Evolutionary conservation across 2,113 vertebrate genomes (phyloP).

Genomic region (Spheniscus mendiculus): DNA sequence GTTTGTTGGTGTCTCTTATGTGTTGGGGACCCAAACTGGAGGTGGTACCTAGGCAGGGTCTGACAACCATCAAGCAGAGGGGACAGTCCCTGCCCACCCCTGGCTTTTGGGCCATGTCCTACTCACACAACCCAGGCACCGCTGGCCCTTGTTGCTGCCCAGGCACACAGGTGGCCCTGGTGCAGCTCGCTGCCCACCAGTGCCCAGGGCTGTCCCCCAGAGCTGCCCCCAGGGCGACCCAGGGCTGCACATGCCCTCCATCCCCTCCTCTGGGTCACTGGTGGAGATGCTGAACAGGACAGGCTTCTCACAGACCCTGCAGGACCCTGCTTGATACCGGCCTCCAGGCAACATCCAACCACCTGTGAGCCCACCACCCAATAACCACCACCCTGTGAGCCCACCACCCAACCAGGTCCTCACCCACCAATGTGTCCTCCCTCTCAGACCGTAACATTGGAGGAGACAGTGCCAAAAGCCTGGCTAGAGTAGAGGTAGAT

Average conservation of each 20-base stretch:
- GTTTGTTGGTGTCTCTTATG: background rate
- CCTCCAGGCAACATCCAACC: background rate
- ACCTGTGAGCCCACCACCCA: background rate
- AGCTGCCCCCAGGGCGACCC: background rate
- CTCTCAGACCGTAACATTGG: rapidly evolving
- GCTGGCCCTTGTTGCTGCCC: rapidly evolving
- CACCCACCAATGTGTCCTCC: rapidly evolving
- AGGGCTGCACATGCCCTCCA: background rate
- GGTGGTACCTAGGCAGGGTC: background rate
- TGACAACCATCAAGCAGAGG: background rate
- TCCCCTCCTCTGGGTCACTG: background rate
- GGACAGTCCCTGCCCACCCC: background rate
- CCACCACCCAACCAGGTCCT: background rate
- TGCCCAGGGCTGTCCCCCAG: rapidly evolving
- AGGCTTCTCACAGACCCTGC: background rate
- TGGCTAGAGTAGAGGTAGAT: background rate
- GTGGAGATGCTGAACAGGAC: background rate
- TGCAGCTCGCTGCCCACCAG: background rate
- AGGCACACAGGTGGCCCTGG: rapidly evolving
- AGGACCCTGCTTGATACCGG: background rate
- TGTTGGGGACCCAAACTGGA: background rate
- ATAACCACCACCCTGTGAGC: background rate
- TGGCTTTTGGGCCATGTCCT: rapidly evolving
- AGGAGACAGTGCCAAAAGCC: background rate
- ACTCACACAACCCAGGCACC: rapidly evolving